Evolutionary conservation across 1,140 invertebrate species (phyloP), one percentile per base, ranked within the genome.

Genomic region (Caenorhabditis latens): DNA sequence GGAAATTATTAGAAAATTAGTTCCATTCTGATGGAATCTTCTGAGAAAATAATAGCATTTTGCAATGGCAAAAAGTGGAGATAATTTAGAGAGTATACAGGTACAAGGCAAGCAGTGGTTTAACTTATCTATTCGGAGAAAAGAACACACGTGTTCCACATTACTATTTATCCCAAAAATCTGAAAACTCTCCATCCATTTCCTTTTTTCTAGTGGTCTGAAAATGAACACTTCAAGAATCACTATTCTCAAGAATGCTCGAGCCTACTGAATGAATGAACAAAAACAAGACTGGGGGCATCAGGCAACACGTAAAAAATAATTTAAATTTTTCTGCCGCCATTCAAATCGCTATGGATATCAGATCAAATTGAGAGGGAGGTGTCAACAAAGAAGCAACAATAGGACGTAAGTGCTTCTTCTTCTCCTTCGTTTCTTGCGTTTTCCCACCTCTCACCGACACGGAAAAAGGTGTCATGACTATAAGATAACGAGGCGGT

Each of bases 371-470:
- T 50, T 50, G 71, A 79, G 32, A 32, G 71, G 71, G 46, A 79
- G 71, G 71, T 79, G 71, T 79, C 71, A 79, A 79, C 71, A 79
- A 50, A n/a, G 53, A 79, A 50, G 71, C 71, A 79, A 79, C 71
- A 50, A 50, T 79, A 79, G 71, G 24, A 21, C 6, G 24, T 14
- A 46, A 71, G 65, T 43, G 65, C 65, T 71, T 71, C 42, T 46
- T 71, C 42, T 42, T 43, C 5, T 43, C 46, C 19, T 7, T 43
- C 67, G n/a, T n/a, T n/a, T n/a, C 46, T 71, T n/a, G n/a, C n/a
- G n/a, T n/a, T 71, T 48, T 46, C 4, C 24, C 19, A 9, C 1
- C 40, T 32, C 71, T 21, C 11, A 40, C 24, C 21, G 32, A 63
- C 19, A 58, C 6, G 55, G 46, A 71, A 67, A 42, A 79, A 79